Evolutionary conservation across 2,888 invertebrate genomes (phyloP), one percentile per base, ranked within the genome.

Genomic region (Ophioninae sp.): DNA sequence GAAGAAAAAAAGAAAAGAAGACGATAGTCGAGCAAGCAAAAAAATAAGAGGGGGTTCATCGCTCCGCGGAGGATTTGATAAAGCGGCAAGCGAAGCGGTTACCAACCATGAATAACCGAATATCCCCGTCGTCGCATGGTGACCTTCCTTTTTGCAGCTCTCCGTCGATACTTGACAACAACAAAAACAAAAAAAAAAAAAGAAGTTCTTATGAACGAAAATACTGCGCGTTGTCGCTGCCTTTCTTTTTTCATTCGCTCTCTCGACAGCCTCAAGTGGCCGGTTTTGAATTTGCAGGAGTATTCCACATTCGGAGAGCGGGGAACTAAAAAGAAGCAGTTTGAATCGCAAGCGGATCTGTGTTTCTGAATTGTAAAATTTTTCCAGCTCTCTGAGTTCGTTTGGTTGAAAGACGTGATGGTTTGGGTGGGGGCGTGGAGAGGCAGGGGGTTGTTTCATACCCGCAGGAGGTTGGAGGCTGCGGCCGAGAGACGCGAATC

Each of bases 231-330:
- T 65, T 39, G 39, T 65, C 39, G 7, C 39, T n/a, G 7, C 7
- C 2, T 6, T 10, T n/a, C n/a, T 7, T 57, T 57, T 69, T 56
- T 56, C 30, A 30, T 23, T 13, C 23, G 7, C 37, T 23, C 44
- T 23, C 64, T n/a, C 39, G 7, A n/a, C 56, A 56, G 21, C 21
- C 39, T 76, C 76, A 76, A 68, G 67, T 76, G 67, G 59, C n/a
- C 30, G 30, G 41, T 76, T 68, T 67, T 68, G 10, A 57, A 61
- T 59, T 62, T 73, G 61, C 72, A 37, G 20, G 37, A 69, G 79
- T 83, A 83, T 86, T 86, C 79, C 79, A 85, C 81, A 79, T 62
- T 85, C 70, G 77, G 79, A 81, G 3, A 30, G 30, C 30, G 2
- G 30, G 30, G 30, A 2, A 30, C 30, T 2, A 82, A 86, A 83